Evolutionary conservation across 2,113 vertebrate genomes (phyloP).

Genomic region (Astur gentilis): DNA sequence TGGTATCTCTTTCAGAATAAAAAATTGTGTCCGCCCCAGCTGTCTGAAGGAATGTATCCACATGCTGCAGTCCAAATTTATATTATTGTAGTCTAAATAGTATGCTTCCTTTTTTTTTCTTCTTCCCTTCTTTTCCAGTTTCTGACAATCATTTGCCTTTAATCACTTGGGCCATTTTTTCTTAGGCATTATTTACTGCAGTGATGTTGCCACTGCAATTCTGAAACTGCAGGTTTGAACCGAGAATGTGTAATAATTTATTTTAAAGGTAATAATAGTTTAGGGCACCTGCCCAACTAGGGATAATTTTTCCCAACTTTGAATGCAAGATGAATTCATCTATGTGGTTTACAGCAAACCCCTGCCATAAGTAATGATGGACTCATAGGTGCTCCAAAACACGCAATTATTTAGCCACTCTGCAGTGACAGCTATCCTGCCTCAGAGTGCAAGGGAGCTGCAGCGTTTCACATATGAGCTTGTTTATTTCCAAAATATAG

Average conservation of each 20-base stretch:
- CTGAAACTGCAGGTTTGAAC: not conserved
- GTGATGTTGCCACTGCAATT: not conserved
- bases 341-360: not conserved
- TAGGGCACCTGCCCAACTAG: not conserved
- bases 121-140: not conserved
- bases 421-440: not conserved
- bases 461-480: accelerated
- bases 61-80: not conserved
- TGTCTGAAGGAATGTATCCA: slow-evolving; percentile 3
- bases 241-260: not conserved
- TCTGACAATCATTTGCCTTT: not conserved
- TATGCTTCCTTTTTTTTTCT: not conserved
- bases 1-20: not conserved
- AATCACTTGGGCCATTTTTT: not conserved
- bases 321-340: not conserved
- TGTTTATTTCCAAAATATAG: not conserved
- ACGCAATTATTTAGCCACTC: not conserved
- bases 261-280: not conserved
- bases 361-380: not conserved
- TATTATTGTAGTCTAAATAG: not conserved
- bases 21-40: not conserved
- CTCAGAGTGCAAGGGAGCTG: not conserved
- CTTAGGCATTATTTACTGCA: not conserved
- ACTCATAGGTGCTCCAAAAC: not conserved
- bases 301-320: not conserved